Percentiles rank a stretch among this genome's conserved stretches.
Conservation (phyloP, 2,797 vertebrate genomes). For the Lates japonicus region DNA sequence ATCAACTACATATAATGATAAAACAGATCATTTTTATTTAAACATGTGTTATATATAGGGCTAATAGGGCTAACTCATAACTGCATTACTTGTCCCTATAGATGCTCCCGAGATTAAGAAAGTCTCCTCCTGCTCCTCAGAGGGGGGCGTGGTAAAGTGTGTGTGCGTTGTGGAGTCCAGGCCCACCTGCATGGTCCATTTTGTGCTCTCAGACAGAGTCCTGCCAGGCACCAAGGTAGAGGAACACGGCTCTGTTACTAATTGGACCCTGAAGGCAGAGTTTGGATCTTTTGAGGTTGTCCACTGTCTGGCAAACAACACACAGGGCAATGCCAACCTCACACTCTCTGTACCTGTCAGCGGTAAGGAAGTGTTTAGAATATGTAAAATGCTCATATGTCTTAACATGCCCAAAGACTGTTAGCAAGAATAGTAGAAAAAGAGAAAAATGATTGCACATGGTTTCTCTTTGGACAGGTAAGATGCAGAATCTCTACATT, state of each 20-base stretch:
- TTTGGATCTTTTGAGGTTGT: conserved; percentile 48
- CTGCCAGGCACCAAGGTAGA: conserved; percentile 50
- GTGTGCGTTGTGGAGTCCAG: conserved; percentile 77
- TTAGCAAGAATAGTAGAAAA: not conserved
- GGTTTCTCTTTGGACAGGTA: conserved; percentile 66
- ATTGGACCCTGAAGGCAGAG: conserved; percentile 46
- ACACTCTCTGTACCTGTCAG: conserved; percentile 49
- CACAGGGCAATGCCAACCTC: conserved; percentile 50
- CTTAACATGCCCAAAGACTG: not conserved
- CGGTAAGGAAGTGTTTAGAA: conserved; percentile 47
- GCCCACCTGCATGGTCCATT: conserved; percentile 68
- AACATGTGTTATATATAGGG: no score
- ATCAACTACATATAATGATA: not conserved
- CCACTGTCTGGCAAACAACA: conserved; percentile 78
- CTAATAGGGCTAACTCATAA: not conserved
- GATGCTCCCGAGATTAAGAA: conserved; percentile 77
- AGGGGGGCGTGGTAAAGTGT: conserved; percentile 58
- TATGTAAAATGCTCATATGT: not conserved
- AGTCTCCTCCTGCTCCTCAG: conserved; percentile 69
- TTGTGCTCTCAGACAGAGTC: conserved; percentile 58
- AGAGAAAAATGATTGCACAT: not conserved
- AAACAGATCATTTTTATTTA: not conserved
- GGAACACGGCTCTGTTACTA: conserved; percentile 53
- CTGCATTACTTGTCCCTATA: conserved; percentile 44
- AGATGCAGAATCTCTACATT: conserved; percentile 39